phyloP scores from a whole-genome alignment of 2,888 invertebrate species.

The Cenopis cana region DNA sequence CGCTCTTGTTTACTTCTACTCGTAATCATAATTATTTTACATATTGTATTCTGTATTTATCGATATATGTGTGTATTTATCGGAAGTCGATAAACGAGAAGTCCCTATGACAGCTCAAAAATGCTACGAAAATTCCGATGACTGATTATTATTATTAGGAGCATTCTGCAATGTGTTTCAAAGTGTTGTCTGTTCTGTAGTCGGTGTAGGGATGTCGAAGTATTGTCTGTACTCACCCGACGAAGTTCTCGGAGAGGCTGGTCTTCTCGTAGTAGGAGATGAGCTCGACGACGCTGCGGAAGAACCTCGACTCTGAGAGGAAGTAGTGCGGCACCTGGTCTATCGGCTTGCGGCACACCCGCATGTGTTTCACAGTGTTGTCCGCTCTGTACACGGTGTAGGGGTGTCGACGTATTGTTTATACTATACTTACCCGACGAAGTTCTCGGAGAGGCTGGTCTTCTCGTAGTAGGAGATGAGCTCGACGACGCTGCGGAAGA shows the following conservation, averaged over 20 bases:
- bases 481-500: constrained; percentile 96
- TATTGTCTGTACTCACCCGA: constrained; percentile 88
- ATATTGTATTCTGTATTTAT: no score
- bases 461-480: constrained; percentile 97
- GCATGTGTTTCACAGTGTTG: constrained; percentile 96
- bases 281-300: constrained; percentile 96
- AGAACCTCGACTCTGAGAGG: constrained; percentile 95
- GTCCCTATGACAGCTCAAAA: no score
- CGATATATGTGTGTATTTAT: no score
- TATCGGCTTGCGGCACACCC: constrained; percentile 91
- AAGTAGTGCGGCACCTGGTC: constrained; percentile 90
- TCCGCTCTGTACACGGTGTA: constrained; percentile 82
- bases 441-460: constrained; percentile 96
- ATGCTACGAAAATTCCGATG: no score
- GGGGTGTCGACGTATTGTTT: constrained; percentile 76
- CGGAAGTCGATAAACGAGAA: no score
- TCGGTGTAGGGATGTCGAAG: no score
- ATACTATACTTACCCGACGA: constrained; percentile 70
- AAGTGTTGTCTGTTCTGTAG: no score
- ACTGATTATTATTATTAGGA: no score
- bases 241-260: constrained; percentile 96
- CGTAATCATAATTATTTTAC: no score
- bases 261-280: constrained; percentile 96
- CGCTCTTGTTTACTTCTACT: no score
- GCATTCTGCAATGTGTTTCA: no score